Conservation (phyloP, 2,113 vertebrate species). For the Petromus typicus region DNA sequence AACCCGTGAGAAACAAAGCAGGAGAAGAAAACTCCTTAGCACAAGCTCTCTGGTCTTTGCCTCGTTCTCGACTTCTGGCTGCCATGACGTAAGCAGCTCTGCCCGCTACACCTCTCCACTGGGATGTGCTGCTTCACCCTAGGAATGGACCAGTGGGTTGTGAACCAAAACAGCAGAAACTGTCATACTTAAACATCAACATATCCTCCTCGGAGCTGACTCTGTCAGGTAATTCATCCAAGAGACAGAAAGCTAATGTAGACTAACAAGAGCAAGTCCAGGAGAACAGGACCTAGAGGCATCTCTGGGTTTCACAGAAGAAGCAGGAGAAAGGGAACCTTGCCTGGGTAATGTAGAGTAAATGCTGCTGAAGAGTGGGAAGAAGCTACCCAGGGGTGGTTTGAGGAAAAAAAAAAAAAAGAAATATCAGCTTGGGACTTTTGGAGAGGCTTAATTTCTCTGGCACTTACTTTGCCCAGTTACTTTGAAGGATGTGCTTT, state of each 20-base stretch:
- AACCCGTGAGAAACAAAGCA: background rate
- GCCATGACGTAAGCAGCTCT: background rate
- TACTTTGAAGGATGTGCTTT: background rate
- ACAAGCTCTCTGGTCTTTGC: background rate
- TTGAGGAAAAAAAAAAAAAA: background rate
- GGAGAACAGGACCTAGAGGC: no score
- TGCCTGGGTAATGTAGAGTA: rapidly evolving
- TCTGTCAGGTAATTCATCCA: background rate
- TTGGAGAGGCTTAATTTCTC: background rate
- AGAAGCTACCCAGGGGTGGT: background rate
- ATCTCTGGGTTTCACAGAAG: background rate
- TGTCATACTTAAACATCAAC: background rate
- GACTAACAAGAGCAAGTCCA: background rate
- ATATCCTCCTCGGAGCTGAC: background rate
- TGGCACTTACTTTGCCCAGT: background rate
- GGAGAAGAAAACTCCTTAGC: background rate
- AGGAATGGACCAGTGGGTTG: background rate
- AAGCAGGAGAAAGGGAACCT: background rate
- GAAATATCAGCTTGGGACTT: background rate
- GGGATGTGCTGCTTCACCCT: background rate
- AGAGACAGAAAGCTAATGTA: background rate
- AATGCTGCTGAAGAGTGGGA: background rate
- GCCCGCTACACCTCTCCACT: background rate
- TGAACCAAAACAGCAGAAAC: background rate
- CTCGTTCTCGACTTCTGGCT: background rate